Conservation (phyloP, 2,113 vertebrate genomes). For the Varanus komodoensis region DNA sequence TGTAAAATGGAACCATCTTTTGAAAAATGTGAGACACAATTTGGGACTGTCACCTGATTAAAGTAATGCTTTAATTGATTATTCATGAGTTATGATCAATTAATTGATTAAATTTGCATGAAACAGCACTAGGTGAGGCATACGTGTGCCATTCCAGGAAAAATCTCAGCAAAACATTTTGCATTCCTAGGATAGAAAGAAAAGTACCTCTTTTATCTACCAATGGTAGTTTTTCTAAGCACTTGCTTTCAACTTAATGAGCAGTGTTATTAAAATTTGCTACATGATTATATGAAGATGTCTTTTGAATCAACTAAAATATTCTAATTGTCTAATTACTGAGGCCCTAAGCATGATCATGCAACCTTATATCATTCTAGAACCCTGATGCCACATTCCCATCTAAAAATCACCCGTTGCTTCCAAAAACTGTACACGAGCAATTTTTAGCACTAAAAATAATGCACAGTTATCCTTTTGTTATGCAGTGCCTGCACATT, state of each 20-base stretch:
- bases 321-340: not conserved
- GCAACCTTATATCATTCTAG: not conserved
- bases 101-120: not conserved
- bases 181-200: not conserved
- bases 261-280: not conserved
- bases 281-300: not conserved
- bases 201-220: not conserved
- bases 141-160: not conserved
- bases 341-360: not conserved
- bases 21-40: not conserved
- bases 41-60: not conserved
- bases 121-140: not conserved
- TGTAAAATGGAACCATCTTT: not conserved
- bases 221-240: not conserved
- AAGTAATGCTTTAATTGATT: not conserved
- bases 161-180: not conserved
- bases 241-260: not conserved
- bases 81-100: not conserved
- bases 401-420: not conserved
- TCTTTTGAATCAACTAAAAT: not conserved
- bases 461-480: not conserved
- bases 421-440: not conserved
- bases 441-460: not conserved
- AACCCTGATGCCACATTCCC: not conserved
- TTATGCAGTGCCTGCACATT: not conserved